phyloP scores from a whole-genome alignment of 2,888 invertebrate genomes.

The Agrotis clavis region DNA sequence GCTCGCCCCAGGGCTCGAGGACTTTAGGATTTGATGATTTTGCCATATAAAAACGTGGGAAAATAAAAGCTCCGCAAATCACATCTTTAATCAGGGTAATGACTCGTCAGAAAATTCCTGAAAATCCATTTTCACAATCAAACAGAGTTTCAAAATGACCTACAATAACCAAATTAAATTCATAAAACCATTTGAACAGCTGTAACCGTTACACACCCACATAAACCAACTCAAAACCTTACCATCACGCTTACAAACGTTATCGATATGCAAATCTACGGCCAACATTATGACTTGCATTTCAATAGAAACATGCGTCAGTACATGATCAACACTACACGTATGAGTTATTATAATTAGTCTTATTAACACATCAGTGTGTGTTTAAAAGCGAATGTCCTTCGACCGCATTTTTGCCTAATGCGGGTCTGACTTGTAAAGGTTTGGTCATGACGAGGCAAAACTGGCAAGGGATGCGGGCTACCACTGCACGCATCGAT shows the following conservation, averaged over 20 bases:
- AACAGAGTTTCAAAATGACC: too few species aligned
- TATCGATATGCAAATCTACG: slow-evolving; percentile 42
- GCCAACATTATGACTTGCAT: slow-evolving; percentile 32
- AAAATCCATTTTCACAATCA: not conserved
- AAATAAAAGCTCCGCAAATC: not conserved
- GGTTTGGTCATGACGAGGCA: not conserved
- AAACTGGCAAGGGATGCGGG: not conserved
- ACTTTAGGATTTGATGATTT: too few species aligned
- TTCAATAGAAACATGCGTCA: slow-evolving; percentile 45
- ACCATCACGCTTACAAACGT: slow-evolving; percentile 14
- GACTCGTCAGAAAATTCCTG: not conserved
- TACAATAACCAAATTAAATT: too few species aligned
- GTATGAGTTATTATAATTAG: slow-evolving; percentile 50
- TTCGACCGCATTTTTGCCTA: slow-evolving; percentile 61
- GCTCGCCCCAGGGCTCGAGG: too few species aligned
- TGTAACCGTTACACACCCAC: not conserved
- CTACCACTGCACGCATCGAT: not conserved
- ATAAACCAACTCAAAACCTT: not conserved
- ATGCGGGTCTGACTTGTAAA: slow-evolving; percentile 58
- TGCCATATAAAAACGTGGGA: too few species aligned
- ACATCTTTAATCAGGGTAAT: not conserved
- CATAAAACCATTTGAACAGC: not conserved
- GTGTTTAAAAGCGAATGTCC: slow-evolving; percentile 57
- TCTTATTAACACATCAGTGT: slow-evolving; percentile 38
- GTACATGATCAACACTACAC: slow-evolving; percentile 22